These are phyloP conservation scores for Platycnemis pennipes DNA, from an alignment of 2,888 invertebrate genomes.

Conservation along the genomic window DNA sequence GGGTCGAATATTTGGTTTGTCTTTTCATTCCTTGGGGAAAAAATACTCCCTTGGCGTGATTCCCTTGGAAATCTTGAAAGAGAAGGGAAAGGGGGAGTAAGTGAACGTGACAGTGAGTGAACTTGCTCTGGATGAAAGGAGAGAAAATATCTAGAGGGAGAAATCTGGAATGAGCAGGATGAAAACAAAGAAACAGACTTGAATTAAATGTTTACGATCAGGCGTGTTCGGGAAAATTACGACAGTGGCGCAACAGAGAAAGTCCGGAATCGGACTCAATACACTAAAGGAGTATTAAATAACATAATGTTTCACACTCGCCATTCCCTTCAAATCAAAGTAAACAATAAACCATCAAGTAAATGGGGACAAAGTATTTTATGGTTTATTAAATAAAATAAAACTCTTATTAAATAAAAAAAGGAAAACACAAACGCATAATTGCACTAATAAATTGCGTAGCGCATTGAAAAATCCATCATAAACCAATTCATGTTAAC, in stretches of 20 bases:
- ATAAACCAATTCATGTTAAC: too few relatives aligned
- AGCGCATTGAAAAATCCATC: too few relatives aligned
- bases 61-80: neutral
- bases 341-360: neutral
- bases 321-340: neutral
- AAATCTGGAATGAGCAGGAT: neutral
- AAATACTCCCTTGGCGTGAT: neutral
- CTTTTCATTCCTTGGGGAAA: neutral
- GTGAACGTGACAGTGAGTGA: neutral
- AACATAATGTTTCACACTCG: neutral
- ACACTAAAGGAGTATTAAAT: neutral
- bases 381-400: too few relatives aligned
- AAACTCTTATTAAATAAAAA: too few relatives aligned
- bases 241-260: neutral
- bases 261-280: neutral
- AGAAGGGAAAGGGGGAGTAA: neutral
- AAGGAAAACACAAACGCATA: too few relatives aligned
- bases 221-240: neutral
- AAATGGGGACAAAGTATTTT: too few relatives aligned
- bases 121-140: neutral
- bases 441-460: too few relatives aligned
- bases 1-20: neutral
- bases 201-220: neutral
- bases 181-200: neutral
- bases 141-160: neutral